phyloP scores from a whole-genome alignment of 1,140 invertebrate species.

The Papilio helenus region DNA sequence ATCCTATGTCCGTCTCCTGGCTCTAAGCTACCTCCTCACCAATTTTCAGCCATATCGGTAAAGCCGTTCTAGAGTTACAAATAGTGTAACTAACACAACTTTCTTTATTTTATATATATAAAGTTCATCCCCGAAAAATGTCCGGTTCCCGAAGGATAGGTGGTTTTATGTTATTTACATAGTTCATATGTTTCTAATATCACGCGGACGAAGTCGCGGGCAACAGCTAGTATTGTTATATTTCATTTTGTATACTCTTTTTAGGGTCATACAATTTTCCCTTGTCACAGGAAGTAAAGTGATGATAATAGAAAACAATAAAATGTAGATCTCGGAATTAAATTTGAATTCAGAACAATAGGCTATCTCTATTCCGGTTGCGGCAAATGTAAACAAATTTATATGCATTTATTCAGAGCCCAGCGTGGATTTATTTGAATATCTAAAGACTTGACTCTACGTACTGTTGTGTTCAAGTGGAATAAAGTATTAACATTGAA shows the following conservation, averaged over 20 bases:
- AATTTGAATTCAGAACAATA: conserved; percentile 40
- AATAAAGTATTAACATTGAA: conserved; percentile 1
- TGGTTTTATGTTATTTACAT: too few species aligned
- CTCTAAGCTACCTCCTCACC: too few species aligned
- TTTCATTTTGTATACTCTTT: background rate
- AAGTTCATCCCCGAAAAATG: too few species aligned
- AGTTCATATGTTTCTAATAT: too few species aligned
- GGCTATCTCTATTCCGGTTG: conserved; percentile 30
- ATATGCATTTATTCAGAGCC: conserved; percentile 38
- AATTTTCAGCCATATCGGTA: too few species aligned
- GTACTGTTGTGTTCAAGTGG: background rate
- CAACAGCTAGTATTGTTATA: too few species aligned
- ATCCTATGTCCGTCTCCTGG: too few species aligned
- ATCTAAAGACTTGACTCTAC: conserved; percentile 22
- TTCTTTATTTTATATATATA: too few species aligned
- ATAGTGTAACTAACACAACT: too few species aligned
- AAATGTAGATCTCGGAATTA: conserved; percentile 34
- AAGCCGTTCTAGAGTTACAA: too few species aligned
- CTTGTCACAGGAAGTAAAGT: conserved; percentile 16
- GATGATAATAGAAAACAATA: conserved; percentile 33
- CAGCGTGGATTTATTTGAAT: conserved; percentile 40
- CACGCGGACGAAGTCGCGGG: too few species aligned
- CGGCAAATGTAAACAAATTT: conserved; percentile 39
- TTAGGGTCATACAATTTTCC: background rate
- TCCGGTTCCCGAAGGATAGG: too few species aligned